Evolutionary conservation across 2,797 vertebrate genomes (phyloP), one percentile per base, ranked within the genome.

Genomic region (Acrossocheilus fasciatus): DNA sequence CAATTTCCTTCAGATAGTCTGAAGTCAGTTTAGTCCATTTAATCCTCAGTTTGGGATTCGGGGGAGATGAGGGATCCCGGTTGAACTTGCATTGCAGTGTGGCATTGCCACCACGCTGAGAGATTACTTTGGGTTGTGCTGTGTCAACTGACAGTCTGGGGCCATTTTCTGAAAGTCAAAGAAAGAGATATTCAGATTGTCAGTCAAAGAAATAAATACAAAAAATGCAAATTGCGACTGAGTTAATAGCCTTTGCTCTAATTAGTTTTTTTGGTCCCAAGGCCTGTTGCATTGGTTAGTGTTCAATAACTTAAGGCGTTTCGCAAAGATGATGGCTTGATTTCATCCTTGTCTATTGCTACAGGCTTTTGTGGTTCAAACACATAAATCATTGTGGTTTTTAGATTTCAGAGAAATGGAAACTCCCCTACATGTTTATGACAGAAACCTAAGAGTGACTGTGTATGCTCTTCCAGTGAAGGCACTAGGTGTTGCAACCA

Each of bases 1-100:
- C 97, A 87, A 97, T 95, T 93, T 98, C 98, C 89, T 96, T 98
- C 94, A 99, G 96, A 95, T 98, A 99, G 96, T 99, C 97, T 9
- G 96, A 96, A 59, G 98, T 99, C 89, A 99, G 94, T 92, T 99
- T 99, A 93, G 98, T 99, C 98, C 98, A 99, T 92, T 99, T 99
- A 91, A 99, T 96, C 81, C 98, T 96, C 93, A 98, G 97, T 93
- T 96, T 99, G 85, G 95, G 96, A 66, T 93, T 94, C 90, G 95
- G 94, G 30, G 94, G 90, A 62, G 95, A 92, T 1, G 93, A 89
- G 26, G 95, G 94, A 75, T 98, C 96, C 70, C 97, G 96, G 57
- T 94, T 95, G 92, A 98, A 98, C 88, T 90, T 96, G 92, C 98
- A 99, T 0, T 97, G 96, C 91, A 99, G 92, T 75, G 98, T 99